A percentile compares a stretch with the other conserved stretches of the same genome.
These are phyloP conservation scores for Xyrauchen texanus DNA, from an alignment of 2,113 vertebrate species.

Conservation along the genomic window DNA sequence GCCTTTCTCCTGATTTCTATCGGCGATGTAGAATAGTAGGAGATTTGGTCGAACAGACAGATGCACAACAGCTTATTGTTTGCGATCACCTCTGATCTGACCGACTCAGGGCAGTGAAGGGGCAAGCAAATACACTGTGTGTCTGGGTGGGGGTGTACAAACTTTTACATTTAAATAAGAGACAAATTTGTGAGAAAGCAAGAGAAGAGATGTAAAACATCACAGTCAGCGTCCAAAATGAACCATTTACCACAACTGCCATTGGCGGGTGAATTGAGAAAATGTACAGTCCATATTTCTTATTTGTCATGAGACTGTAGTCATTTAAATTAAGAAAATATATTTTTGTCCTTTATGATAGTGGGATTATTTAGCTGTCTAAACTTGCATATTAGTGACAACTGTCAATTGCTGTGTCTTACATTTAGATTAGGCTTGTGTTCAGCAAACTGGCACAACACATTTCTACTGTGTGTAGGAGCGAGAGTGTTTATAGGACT, in stretches of 20 bases:
- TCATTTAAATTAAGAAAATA: too few relatives aligned
- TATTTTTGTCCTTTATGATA: too few relatives aligned
- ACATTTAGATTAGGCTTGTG: too few relatives aligned
- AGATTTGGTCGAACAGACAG: constrained; percentile 58
- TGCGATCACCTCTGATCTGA: constrained; percentile 62
- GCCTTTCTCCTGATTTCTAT: constrained; percentile 10
- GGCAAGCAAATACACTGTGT: constrained; percentile 4
- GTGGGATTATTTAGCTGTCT: too few relatives aligned
- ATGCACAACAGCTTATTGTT: constrained; percentile 69
- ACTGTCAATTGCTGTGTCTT: too few relatives aligned
- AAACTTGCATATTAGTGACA: too few relatives aligned
- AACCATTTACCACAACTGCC: too few relatives aligned
- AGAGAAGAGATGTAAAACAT: neutral
- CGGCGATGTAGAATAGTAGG: constrained; percentile 49
- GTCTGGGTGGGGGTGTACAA: neutral
- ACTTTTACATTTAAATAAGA: constrained; percentile 22
- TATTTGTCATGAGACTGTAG: too few relatives aligned
- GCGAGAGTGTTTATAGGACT: neutral
- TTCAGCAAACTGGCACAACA: neutral
- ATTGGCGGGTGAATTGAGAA: too few relatives aligned
- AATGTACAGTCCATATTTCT: too few relatives aligned
- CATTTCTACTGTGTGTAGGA: neutral
- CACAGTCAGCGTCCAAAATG: neutral
- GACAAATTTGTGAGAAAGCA: neutral
- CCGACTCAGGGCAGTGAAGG: constrained; percentile 37